A percentile compares a stretch with the other conserved stretches of the same genome.
Evolutionary conservation across 2,888 invertebrate genomes (phyloP).

Genomic region (Campoplex nolae): DNA sequence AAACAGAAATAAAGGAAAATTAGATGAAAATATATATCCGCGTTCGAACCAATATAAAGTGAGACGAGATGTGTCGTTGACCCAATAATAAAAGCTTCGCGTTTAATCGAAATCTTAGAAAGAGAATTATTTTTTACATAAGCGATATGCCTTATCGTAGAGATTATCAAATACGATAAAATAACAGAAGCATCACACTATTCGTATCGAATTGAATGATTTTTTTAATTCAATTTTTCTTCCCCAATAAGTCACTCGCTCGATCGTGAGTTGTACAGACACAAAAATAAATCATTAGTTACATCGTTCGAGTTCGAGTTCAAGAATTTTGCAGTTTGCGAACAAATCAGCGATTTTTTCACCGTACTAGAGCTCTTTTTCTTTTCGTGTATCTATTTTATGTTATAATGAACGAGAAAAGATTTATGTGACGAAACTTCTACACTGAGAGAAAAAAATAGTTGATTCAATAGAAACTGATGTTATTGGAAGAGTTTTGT

Average conservation of each 20-base stretch:
- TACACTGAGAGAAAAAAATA: too few species aligned
- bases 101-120: conserved; percentile 56
- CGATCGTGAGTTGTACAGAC: background rate
- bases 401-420: background rate
- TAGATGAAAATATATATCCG: background rate
- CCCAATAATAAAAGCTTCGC: conserved; percentile 19
- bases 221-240: background rate
- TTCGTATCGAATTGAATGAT: background rate
- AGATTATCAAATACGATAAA: conserved; percentile 57
- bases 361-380: background rate
- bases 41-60: background rate
- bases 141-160: conserved; percentile 75
- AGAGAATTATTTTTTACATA: conserved; percentile 76
- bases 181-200: conserved; percentile 3
- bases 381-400: background rate
- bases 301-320: background rate
- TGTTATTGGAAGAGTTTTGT: too few species aligned
- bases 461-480: too few species aligned
- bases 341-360: background rate
- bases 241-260: background rate
- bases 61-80: background rate
- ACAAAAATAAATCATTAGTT: background rate
- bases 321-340: background rate
- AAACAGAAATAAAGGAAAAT: conserved; percentile 33
- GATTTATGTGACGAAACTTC: conserved; percentile 3